Conservation (phyloP, 2,888 invertebrate species). For the Caenorhabditis zanzibari region DNA sequence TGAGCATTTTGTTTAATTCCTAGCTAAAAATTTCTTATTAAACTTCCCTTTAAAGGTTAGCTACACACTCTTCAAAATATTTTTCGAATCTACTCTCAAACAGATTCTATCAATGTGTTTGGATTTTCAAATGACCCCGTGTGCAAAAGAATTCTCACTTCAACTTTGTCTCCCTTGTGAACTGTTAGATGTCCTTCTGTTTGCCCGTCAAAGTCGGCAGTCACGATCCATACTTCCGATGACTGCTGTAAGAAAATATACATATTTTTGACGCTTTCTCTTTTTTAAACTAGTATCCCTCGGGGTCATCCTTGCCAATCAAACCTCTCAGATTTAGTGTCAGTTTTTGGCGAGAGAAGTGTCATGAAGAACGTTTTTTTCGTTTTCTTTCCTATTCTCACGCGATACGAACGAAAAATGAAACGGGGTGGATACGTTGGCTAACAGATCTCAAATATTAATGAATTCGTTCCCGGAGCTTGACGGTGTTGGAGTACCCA, state of each 20-base stretch:
- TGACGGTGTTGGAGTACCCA: neutral
- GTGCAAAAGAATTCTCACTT: no score
- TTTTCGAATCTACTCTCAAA: no score
- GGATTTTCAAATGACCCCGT: no score
- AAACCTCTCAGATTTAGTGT: slow-evolving; percentile 38
- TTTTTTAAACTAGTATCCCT: slow-evolving; percentile 3
- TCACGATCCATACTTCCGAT: slow-evolving; percentile 71
- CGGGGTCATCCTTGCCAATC: slow-evolving; percentile 43
- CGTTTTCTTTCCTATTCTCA: neutral
- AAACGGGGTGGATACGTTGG: neutral
- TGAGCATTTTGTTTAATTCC: no score
- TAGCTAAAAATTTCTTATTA: no score
- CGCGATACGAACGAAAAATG: neutral
- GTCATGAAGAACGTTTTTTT: slow-evolving; percentile 35
- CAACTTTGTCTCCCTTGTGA: slow-evolving; percentile 71
- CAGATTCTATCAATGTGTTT: no score
- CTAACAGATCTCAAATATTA: slow-evolving; percentile 34
- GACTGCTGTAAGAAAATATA: slow-evolving; percentile 67
- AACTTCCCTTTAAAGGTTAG: no score
- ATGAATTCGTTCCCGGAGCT: slow-evolving; percentile 31
- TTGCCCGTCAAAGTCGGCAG: slow-evolving; percentile 68
- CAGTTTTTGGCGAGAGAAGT: slow-evolving; percentile 22
- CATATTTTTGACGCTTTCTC: neutral
- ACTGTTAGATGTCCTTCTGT: slow-evolving; percentile 71
- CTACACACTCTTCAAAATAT: no score